Conservation (phyloP, 2,797 vertebrate species). For the Bovichtus variegatus region DNA sequence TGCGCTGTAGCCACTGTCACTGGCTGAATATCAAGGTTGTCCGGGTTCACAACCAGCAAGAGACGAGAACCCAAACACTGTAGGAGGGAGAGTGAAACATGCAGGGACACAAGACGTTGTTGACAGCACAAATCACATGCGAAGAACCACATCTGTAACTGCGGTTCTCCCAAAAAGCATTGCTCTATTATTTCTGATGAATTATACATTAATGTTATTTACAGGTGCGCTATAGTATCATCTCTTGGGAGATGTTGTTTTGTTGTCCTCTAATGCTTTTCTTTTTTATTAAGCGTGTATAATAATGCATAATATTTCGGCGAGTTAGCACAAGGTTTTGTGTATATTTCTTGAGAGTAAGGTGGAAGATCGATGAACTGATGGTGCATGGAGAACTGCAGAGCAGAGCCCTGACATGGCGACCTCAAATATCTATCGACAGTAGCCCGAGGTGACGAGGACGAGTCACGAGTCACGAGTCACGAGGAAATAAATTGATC, state of each 20-base stretch:
- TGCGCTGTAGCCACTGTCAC: slow-evolving; percentile 54
- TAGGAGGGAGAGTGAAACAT: slow-evolving; percentile 26
- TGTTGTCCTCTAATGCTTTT: slow-evolving; percentile 30
- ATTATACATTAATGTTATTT: slow-evolving; percentile 23
- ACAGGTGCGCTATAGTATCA: neutral
- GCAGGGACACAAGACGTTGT: slow-evolving; percentile 1
- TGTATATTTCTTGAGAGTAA: slow-evolving; percentile 44
- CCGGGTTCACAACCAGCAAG: slow-evolving; percentile 46
- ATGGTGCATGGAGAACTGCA: slow-evolving; percentile 35
- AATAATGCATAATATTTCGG: too few species aligned
- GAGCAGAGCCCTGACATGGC: slow-evolving; percentile 33
- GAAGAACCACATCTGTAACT: slow-evolving; percentile 26
- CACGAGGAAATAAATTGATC: slow-evolving; percentile 49
- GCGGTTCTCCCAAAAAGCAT: neutral
- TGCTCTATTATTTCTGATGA: slow-evolving; percentile 20
- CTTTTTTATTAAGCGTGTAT: slow-evolving; percentile 42
- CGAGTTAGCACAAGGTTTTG: slow-evolving; percentile 49
- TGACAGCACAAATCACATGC: slow-evolving; percentile 25
- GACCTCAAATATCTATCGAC: slow-evolving; percentile 47
- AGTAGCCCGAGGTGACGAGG: slow-evolving; percentile 52
- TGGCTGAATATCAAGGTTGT: slow-evolving; percentile 74
- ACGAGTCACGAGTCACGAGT: too few species aligned
- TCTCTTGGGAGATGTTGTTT: slow-evolving; percentile 20
- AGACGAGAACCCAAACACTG: slow-evolving; percentile 26
- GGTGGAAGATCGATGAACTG: slow-evolving; percentile 55